Evolutionary conservation across 2,888 invertebrate species (phyloP), one percentile per base, ranked within the genome.

Genomic region (Mythimna vitellina): DNA sequence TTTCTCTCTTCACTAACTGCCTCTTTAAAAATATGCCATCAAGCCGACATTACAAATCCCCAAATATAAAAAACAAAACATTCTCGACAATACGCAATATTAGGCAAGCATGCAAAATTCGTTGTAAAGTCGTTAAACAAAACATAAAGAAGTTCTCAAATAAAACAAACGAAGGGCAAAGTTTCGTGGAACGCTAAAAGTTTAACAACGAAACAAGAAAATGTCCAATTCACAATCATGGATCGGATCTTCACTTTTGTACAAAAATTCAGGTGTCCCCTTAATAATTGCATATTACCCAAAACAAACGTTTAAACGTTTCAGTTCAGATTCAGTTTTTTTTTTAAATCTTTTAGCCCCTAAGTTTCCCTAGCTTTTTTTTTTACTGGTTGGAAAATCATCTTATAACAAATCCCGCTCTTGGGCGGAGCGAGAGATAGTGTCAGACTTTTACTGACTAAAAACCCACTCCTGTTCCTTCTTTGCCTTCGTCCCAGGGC

Each of bases 61-160:
- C 17, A 17, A 53, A 17, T 9, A 22, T 35, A 64, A 46, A 29
- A 35, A 58, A 53, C n/a, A 46, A 49, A 25, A 51, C 5, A 3
- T 14, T 46, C n/a, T 2, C 1, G 0, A 1, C 46, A 25, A 42
- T 29, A 3, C 46, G 1, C 6, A 8, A 29, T 12, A 49, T 51
- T 68, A 46, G 17, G 20, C 7, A 78, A 77, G 10, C n/a, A n/a
- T 35, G 12, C 20, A 25, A 53, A 46, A 53, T 35, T 53, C 42
- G 6, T 72, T 53, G 53, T 53, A 46, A 72, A 53, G 20, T 73
- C 51, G 14, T 46, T 35, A 58, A 46, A 72, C 68, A 56, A 78
- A 54, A 42, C 38, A 14, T 51, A 71, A 42, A 73, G 29, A 78
- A 42, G 71, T 78, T 42, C 42, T 78, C 71, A 46, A 58, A 73